These are phyloP conservation scores for Teleogryllus oceanicus DNA, from an alignment of 2,888 invertebrate genomes.

Conservation along the genomic window DNA sequence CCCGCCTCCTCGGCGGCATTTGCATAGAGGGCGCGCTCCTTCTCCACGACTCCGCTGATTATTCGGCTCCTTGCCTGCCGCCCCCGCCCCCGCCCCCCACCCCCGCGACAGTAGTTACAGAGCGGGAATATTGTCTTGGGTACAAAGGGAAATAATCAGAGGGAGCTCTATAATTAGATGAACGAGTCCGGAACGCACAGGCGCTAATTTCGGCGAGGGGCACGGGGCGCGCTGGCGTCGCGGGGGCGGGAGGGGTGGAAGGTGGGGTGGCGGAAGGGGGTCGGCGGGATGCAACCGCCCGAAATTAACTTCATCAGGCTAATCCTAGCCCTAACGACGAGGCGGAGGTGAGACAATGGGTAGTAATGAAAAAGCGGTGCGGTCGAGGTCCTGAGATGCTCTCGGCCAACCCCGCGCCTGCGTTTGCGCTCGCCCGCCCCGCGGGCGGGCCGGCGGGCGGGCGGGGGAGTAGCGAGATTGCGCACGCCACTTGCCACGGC, in stretches of 20 bases:
- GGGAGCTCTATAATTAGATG: constrained; percentile 3
- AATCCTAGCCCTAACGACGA: background rate
- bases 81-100: background rate
- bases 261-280: background rate
- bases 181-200: background rate
- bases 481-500: no score
- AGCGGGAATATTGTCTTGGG: constrained; percentile 10
- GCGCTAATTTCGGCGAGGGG: background rate
- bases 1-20: no score
- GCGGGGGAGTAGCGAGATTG: no score
- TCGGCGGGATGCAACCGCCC: background rate
- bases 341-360: background rate
- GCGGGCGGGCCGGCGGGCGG: no score
- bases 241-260: background rate
- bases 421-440: no score
- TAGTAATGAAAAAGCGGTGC: background rate
- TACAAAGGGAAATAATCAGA: constrained; percentile 9
- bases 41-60: background rate
- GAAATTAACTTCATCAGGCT: constrained; percentile 8
- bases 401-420: no score
- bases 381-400: background rate
- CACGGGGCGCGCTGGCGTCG: background rate
- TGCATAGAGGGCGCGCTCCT: background rate
- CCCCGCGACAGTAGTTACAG: background rate
- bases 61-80: background rate